Percentiles rank a stretch among this genome's conserved stretches.
These are phyloP conservation scores for Notospermus geniculatus DNA, from an alignment of 1,140 invertebrate species.

Conservation along the genomic window DNA sequence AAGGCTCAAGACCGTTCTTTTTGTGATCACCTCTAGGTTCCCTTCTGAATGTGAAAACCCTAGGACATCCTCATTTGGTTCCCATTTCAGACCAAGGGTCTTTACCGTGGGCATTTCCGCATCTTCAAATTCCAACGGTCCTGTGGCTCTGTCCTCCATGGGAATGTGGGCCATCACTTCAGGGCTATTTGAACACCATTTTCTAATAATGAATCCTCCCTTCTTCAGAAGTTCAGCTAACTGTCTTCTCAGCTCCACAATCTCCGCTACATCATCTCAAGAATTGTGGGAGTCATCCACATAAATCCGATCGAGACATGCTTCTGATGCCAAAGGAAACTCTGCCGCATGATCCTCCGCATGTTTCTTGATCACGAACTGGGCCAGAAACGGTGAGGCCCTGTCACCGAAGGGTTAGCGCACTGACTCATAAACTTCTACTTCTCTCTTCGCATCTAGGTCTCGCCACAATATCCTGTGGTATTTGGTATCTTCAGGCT, in stretches of 20 bases:
- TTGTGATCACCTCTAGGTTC: background rate
- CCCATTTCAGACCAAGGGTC: constrained; percentile 1
- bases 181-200: background rate
- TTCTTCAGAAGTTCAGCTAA: background rate
- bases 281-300: constrained; percentile 4
- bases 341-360: background rate
- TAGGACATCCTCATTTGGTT: background rate
- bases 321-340: background rate
- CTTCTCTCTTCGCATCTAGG: background rate
- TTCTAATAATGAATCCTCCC: background rate
- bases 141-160: constrained; percentile 10
- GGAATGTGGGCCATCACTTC: constrained; percentile 9
- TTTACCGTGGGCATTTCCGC: background rate
- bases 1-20: background rate
- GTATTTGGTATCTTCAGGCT: constrained; percentile 6
- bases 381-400: constrained; percentile 18
- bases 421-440: constrained; percentile 17
- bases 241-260: background rate
- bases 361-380: constrained; percentile 13
- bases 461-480: constrained; percentile 17
- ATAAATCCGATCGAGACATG: constrained; percentile 8
- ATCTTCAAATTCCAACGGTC: constrained; percentile 6
- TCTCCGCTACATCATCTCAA: background rate
- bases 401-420: constrained; percentile 18
- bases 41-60: background rate